phyloP scores from a whole-genome alignment of 2,113 vertebrate genomes.

The Bujurquina vittata region DNA sequence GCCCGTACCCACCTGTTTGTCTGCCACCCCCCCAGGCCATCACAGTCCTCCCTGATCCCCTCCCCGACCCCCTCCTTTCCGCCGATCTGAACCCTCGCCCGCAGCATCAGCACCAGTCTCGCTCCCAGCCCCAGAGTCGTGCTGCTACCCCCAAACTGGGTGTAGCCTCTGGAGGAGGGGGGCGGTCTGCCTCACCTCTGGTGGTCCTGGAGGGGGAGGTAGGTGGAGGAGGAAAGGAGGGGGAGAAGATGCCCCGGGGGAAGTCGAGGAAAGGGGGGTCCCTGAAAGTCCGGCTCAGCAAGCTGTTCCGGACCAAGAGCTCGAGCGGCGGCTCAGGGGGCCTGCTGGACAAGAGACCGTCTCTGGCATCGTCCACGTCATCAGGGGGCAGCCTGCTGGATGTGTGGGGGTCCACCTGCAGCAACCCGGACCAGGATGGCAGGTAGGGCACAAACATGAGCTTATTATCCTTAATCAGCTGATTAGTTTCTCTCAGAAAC shows the following conservation, averaged over 20 bases:
- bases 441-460: constrained; percentile 74
- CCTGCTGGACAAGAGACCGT: constrained; percentile 78
- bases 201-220: constrained; percentile 53
- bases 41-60: not conserved
- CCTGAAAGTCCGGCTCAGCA: constrained; percentile 86
- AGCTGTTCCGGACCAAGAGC: constrained; percentile 89
- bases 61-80: not conserved
- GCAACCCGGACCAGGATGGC: constrained; percentile 79
- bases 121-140: constrained; percentile 70
- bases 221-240: constrained; percentile 21
- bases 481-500: not conserved
- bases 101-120: constrained; percentile 42
- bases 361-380: constrained; percentile 80
- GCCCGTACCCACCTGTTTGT: not conserved
- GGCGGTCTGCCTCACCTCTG: constrained; percentile 50
- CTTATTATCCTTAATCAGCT: not conserved
- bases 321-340: constrained; percentile 78
- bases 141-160: constrained; percentile 71
- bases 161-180: constrained; percentile 17
- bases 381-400: constrained; percentile 87
- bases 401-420: constrained; percentile 81
- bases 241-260: constrained; percentile 50
- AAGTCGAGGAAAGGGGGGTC: constrained; percentile 84
- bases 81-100: not conserved
- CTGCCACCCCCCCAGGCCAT: not conserved